Evolutionary conservation across 2,888 invertebrate species (phyloP), one percentile per base, ranked within the genome.

Genomic region (Platypus cylindrus): DNA sequence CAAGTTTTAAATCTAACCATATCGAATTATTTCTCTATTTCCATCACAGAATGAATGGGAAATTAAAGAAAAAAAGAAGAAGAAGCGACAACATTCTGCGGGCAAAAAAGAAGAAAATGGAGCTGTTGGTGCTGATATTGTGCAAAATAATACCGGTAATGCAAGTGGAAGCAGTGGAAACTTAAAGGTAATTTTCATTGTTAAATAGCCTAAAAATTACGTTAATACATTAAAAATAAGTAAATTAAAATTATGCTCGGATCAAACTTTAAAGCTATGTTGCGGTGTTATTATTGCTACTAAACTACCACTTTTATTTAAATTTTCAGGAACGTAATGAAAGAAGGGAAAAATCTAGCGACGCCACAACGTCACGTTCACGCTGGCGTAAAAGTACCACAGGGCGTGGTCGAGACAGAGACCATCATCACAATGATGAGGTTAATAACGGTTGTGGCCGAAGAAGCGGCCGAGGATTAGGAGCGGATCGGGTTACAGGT

Each of bases 31-130:
- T 35, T 32, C 16, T 38, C 26, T 31, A 15, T 26, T 58, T 1
- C n/a, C n/a, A n/a, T n/a, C n/a, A n/a, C 60, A 82, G 77, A 77
- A 80, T 52, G 83, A 85, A 57, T 89, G 89, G 86, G 85, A 83
- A 55, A 82, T 78, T 40, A 74, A 70, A 23, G 58, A 55, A 36
- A 81, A 84, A 45, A 86, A 86, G 66, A 89, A 87, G 69, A 86
- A 85, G 70, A 87, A 84, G 65, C 80, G 78, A 56, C 71, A 76
- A 52, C 75, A 78, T 2, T 51, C 54, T 3, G 40, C 47, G 11
- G 50, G 70, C 67, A 49, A 54, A 39, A 49, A 50, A 33, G 55
- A 55, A 5, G 48, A 54, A 40, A 38, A 42, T 9, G 43, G 46
- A 7, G 47, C 49, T 11, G 47, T 37, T 15, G 44, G 40, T 9